Evolutionary conservation across 2,888 invertebrate species (phyloP).

Genomic region (Stenoptilia bipunctidactyla): DNA sequence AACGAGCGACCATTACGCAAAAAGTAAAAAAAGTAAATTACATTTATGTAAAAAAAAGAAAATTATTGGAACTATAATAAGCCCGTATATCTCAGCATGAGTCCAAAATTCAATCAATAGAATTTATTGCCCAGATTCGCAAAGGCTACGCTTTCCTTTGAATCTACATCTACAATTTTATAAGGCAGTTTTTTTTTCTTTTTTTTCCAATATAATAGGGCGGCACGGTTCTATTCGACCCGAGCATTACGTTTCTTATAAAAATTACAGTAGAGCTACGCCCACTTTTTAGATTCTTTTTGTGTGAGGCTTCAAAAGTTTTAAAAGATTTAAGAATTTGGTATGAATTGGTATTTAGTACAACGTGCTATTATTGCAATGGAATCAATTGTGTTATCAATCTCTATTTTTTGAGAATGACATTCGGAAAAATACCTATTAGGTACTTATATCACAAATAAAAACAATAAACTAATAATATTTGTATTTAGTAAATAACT

Average conservation of each 20-base stretch:
- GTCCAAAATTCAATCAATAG: slow-evolving; percentile 66
- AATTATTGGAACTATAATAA: slow-evolving; percentile 59
- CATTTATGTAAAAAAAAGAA: slow-evolving; percentile 29
- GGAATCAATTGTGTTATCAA: not conserved
- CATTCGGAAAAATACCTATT: no score
- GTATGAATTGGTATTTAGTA: slow-evolving; percentile 4
- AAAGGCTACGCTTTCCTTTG: slow-evolving; percentile 56
- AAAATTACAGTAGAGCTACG: slow-evolving; percentile 63
- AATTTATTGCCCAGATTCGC: slow-evolving; percentile 69
- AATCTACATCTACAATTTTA: slow-evolving; percentile 9
- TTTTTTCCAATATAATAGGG: slow-evolving; percentile 41
- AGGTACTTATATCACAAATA: no score
- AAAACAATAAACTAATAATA: no score
- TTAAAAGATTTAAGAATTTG: slow-evolving; percentile 62
- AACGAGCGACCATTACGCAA: slow-evolving; percentile 18
- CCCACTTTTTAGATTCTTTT: slow-evolving; percentile 65
- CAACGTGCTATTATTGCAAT: no score
- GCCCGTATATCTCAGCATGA: slow-evolving; percentile 67
- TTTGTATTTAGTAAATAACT: no score
- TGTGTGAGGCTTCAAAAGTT: slow-evolving; percentile 49
- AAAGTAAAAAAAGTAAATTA: slow-evolving; percentile 19
- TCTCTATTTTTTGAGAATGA: no score
- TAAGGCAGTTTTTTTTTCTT: slow-evolving; percentile 11
- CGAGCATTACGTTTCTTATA: slow-evolving; percentile 44
- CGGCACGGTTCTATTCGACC: slow-evolving; percentile 47